phyloP scores from a whole-genome alignment of 2,888 invertebrate genomes.

The Drosophila fulvimacula region DNA sequence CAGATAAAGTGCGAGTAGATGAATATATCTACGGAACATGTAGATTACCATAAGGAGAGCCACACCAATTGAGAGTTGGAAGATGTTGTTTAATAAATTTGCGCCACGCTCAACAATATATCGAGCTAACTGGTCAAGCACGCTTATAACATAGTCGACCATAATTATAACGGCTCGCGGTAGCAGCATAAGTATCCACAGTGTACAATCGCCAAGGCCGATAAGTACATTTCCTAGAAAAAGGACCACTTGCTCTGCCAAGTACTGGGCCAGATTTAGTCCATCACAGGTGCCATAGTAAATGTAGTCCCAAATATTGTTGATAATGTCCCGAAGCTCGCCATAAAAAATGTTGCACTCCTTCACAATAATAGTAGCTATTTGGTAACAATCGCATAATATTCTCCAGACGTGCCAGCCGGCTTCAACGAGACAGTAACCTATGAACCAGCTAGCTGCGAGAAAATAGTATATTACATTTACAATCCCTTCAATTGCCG shows the following conservation, averaged over 20 bases:
- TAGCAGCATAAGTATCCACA: constrained; percentile 58
- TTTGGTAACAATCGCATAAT: constrained; percentile 13
- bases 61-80: constrained; percentile 51
- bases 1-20: constrained; percentile 16
- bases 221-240: constrained; percentile 40
- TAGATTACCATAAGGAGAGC: constrained; percentile 47
- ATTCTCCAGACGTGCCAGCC: constrained; percentile 26
- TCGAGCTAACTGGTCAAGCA: constrained; percentile 18
- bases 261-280: constrained; percentile 9
- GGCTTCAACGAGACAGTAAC: constrained; percentile 50
- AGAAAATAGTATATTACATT: constrained; percentile 48
- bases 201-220: constrained; percentile 36
- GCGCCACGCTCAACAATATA: constrained; percentile 27
- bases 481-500: constrained; percentile 34
- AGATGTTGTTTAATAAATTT: constrained; percentile 45
- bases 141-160: constrained; percentile 35
- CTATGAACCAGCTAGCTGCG: constrained; percentile 47
- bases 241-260: not conserved
- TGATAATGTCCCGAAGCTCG: constrained; percentile 7
- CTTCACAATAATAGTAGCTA: not conserved
- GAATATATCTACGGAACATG: constrained; percentile 53
- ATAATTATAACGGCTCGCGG: constrained; percentile 43
- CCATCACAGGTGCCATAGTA: constrained; percentile 37
- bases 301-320: constrained; percentile 30
- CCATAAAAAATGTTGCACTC: constrained; percentile 11